Conservation (phyloP, 2,888 invertebrate genomes). For the Drosophila paranaensis region DNA sequence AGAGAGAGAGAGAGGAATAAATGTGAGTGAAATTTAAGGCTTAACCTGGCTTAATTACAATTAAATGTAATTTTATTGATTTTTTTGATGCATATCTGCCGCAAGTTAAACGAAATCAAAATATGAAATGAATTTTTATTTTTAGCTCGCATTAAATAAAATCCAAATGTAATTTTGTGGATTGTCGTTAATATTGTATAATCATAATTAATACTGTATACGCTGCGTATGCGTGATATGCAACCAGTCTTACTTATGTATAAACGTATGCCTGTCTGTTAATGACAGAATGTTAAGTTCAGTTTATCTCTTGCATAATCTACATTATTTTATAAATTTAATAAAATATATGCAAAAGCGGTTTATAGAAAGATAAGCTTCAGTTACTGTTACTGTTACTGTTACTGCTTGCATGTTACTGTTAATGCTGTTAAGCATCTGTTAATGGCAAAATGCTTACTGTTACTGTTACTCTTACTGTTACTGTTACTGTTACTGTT, state of each 20-base stretch:
- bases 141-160: not conserved
- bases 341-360: no score
- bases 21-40: not conserved
- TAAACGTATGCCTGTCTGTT: no score
- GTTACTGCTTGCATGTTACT: no score
- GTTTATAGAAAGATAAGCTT: no score
- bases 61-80: slow-evolving; percentile 6
- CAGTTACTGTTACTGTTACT: no score
- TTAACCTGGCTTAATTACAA: slow-evolving; percentile 6
- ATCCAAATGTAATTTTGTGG: not conserved
- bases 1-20: no score
- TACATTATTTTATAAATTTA: no score
- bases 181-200: not conserved
- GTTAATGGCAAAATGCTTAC: not conserved
- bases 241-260: no score
- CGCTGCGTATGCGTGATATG: not conserved
- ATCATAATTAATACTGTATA: not conserved
- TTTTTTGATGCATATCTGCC: not conserved
- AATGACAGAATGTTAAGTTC: no score
- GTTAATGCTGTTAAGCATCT: not conserved
- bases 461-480: not conserved
- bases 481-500: not conserved
- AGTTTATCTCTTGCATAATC: no score
- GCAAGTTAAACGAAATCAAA: slow-evolving; percentile 1
- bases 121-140: not conserved